Evolutionary conservation across 2,888 invertebrate species (phyloP), one percentile per base, ranked within the genome.

Genomic region (Eustalomyia histrio): DNA sequence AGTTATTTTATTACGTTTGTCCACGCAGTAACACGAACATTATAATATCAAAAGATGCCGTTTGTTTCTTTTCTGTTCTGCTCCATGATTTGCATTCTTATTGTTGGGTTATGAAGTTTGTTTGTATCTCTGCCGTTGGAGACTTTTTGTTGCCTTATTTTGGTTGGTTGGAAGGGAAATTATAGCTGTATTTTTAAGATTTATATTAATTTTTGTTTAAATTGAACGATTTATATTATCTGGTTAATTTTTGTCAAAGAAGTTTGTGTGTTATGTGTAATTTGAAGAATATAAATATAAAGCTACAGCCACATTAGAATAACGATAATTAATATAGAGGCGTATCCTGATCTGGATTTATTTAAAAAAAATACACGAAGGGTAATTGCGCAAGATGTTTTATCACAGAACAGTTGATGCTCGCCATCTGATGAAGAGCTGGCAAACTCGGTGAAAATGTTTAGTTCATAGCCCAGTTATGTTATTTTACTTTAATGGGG

Each of bases 1-100:
- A 88, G 90, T 90, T 90, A 90, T 90, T 90, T 90, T 90, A 90
- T 90, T 90, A 88, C 90, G 90, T 89, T 90, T 90, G 90, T 90
- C 89, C 89, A 89, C 87, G 87, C 87, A 87, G 86, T 86, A 90
- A 90, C 90, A 90, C 90, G 90, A 90, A 89, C 90, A 90, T 90
- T 90, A 89, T 89, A 88, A 88, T 88, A 88, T 88, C 88, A 88
- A 89, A 88, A 82, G 89, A 87, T 86, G 89, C 88, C 88, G 89
- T 87, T 86, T 85, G 21, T 21, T 52, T 21, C 35, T 47, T 16
- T 43, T 43, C 52, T 63, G 50, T 16, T 65, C 57, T 35, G 35
- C 47, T 24, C 64, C 17, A 64, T 57, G 47, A 58, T 63, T 39
- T 68, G 21, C 65, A 47, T 76, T 72, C 55, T 65, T 50, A 47